Evolutionary conservation across 2,113 vertebrate species (phyloP).

Genomic region (Engystomops pustulosus): DNA sequence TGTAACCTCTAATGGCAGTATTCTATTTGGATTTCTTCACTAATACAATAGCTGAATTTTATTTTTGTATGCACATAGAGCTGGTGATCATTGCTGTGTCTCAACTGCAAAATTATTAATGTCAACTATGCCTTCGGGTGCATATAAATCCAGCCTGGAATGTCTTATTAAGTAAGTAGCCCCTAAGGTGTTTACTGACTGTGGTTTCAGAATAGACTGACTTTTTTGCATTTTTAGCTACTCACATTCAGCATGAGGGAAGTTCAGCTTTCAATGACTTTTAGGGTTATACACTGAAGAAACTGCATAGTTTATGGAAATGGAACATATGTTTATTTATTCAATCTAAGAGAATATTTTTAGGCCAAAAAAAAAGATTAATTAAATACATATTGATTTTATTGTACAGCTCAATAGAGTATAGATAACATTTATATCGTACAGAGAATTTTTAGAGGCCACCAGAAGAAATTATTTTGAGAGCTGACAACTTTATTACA

Average conservation of each 20-base stretch:
- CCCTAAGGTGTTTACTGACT: slow-evolving; percentile 32
- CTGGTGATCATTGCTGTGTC: slow-evolving; percentile 9
- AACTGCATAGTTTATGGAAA: background rate
- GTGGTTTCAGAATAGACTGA: slow-evolving; percentile 4
- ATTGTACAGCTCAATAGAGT: background rate
- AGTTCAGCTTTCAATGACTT: background rate
- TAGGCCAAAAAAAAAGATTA: background rate
- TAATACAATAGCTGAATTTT: background rate
- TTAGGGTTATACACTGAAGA: background rate
- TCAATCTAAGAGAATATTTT: background rate
- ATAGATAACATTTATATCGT: background rate
- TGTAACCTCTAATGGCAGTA: background rate
- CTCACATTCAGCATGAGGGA: background rate
- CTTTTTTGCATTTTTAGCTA: slow-evolving; percentile 13
- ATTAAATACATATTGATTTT: too few species aligned
- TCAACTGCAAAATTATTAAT: slow-evolving; percentile 34
- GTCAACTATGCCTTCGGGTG: slow-evolving; percentile 18
- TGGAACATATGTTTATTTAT: background rate
- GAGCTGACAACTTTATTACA: too few species aligned
- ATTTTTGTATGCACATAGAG: background rate
- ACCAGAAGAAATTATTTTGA: background rate
- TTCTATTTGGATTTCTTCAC: background rate
- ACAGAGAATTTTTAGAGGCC: background rate
- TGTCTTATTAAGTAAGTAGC: slow-evolving; percentile 11
- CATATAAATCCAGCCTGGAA: slow-evolving; percentile 21